A percentile compares a stretch with the other conserved stretches of the same genome.
These are phyloP conservation scores for Trichonephila clavipes DNA, from an alignment of 1,140 invertebrate species.

Conservation along the genomic window DNA sequence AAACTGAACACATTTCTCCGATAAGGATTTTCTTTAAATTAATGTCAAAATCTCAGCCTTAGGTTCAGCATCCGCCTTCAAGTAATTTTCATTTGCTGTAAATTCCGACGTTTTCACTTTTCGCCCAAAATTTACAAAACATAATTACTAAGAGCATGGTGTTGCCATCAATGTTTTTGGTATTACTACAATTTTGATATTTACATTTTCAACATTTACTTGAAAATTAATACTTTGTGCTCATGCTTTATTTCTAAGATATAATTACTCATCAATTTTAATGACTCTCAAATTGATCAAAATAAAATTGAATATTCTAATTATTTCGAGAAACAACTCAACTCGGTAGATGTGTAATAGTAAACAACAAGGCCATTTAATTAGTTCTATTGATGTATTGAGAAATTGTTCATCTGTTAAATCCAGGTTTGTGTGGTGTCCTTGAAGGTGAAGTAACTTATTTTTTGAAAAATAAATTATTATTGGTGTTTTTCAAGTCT, in stretches of 20 bases:
- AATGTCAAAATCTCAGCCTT: neutral
- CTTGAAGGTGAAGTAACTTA: neutral
- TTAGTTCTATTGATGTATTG: neutral
- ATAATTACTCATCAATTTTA: too few species aligned
- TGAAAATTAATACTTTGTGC: neutral
- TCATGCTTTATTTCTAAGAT: neutral
- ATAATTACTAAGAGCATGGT: constrained; percentile 36
- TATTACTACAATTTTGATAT: too few species aligned
- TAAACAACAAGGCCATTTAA: constrained; percentile 47
- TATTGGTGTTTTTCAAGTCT: neutral
- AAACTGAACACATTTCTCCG: neutral
- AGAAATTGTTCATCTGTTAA: neutral
- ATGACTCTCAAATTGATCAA: too few species aligned
- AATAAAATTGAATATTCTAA: too few species aligned
- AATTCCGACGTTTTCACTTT: constrained; percentile 74
- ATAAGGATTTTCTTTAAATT: neutral
- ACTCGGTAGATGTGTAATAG: neutral
- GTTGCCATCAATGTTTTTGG: constrained; percentile 35
- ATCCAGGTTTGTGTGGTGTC: neutral
- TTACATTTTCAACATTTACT: too few species aligned
- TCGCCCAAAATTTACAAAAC: constrained; percentile 74
- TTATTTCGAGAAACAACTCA: neutral
- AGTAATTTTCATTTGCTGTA: neutral
- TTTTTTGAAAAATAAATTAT: neutral
- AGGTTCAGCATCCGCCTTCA: neutral